phyloP scores from a whole-genome alignment of 2,888 invertebrate genomes.

The Bhutanitis thaidina region DNA sequence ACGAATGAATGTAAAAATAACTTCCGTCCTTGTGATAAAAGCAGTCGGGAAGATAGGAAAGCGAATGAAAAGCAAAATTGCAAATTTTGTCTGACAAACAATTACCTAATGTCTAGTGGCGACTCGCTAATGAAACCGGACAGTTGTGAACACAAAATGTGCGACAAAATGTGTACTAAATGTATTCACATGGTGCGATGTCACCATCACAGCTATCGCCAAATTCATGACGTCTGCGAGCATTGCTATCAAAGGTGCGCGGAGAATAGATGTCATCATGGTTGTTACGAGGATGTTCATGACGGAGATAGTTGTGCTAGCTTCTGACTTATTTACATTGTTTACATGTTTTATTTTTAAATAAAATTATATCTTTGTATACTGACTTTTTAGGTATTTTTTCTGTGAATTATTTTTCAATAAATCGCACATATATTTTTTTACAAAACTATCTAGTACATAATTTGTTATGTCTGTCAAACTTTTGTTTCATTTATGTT shows the following conservation, averaged over 20 bases:
- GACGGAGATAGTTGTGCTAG: conserved; percentile 17
- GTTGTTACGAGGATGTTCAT: conserved; percentile 2
- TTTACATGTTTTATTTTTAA: conserved; percentile 6
- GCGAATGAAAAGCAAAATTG: conserved; percentile 11
- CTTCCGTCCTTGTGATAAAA: conserved; percentile 3
- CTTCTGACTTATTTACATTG: conserved; percentile 15
- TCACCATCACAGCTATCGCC: conserved; percentile 31
- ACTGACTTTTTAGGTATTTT: background rate
- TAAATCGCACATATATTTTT: too few species aligned
- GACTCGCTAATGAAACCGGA: conserved; percentile 41
- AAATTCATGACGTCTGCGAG: conserved; percentile 11
- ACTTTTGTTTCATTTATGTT: too few species aligned
- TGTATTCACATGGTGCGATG: conserved; percentile 46
- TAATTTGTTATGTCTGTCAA: too few species aligned
- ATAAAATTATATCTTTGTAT: conserved; percentile 3
- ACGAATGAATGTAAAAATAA: conserved; percentile 11
- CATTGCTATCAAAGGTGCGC: conserved; percentile 8
- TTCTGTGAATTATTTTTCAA: background rate
- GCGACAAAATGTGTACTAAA: conserved; percentile 36
- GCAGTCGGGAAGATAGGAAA: conserved; percentile 16
- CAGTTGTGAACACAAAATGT: conserved; percentile 31
- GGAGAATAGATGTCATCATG: conserved; percentile 4
- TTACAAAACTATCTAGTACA: background rate
- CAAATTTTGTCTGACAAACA: conserved; percentile 37
- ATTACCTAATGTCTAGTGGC: conserved; percentile 50